Conservation (phyloP, 2,113 vertebrate genomes). For the Falcunculus frontatus region DNA sequence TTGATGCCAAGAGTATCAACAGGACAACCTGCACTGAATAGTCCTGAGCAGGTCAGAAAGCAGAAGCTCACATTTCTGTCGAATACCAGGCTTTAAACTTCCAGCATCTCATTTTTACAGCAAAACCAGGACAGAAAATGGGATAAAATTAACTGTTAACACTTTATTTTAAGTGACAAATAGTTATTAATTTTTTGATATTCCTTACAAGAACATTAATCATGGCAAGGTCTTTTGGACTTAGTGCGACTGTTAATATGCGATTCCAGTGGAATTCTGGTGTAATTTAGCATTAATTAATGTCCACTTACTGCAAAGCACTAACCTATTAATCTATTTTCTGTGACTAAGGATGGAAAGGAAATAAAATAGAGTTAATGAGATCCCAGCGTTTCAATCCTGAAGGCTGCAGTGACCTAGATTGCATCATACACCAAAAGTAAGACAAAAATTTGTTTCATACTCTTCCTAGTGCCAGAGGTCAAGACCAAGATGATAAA, state of each 20-base stretch:
- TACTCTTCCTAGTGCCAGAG: background rate
- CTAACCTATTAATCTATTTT: conserved; percentile 66
- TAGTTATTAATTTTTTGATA: conserved; percentile 69
- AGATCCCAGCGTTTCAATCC: background rate
- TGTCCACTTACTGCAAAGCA: conserved; percentile 64
- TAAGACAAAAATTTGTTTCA: background rate
- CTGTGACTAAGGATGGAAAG: conserved; percentile 10
- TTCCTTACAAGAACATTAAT: conserved; percentile 71
- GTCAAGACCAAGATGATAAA: background rate
- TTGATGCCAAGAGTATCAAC: background rate
- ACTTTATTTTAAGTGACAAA: conserved; percentile 68
- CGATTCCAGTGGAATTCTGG: conserved; percentile 44
- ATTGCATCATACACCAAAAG: background rate
- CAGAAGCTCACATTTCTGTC: background rate
- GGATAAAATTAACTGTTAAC: conserved; percentile 65
- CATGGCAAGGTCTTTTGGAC: conserved; percentile 54
- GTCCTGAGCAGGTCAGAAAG: conserved; percentile 15
- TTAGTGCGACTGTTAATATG: conserved; percentile 35
- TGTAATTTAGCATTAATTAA: conserved; percentile 69
- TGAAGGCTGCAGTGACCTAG: background rate
- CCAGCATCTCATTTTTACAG: background rate
- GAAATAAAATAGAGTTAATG: conserved; percentile 21
- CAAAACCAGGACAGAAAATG: conserved; percentile 54
- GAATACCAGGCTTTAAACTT: conserved; percentile 38
- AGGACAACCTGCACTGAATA: background rate